These are phyloP conservation scores for Pasiphila rectangulata DNA, from an alignment of 2,888 invertebrate species.

Conservation along the genomic window DNA sequence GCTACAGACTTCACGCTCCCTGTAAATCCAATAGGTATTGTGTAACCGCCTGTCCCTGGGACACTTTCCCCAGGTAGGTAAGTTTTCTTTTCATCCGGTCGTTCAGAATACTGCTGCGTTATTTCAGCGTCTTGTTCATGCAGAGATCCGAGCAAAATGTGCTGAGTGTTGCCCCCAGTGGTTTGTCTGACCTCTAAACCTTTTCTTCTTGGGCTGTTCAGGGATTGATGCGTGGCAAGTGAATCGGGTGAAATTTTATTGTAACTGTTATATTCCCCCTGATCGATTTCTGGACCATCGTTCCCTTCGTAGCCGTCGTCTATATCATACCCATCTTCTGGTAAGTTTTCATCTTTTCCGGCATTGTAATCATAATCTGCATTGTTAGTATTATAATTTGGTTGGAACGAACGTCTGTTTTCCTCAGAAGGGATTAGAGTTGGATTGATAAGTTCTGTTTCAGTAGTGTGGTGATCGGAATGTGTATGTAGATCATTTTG, in stretches of 20 bases:
- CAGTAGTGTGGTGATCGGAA: constrained; percentile 61
- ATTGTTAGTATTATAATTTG: constrained; percentile 46
- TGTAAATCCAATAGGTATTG: constrained; percentile 84
- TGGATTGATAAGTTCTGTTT: constrained; percentile 35
- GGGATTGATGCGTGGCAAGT: constrained; percentile 58
- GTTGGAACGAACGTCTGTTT: constrained; percentile 61
- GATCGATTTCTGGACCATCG: constrained; percentile 71
- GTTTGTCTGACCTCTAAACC: constrained; percentile 69
- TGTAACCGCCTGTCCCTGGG: constrained; percentile 84
- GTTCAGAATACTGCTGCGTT: constrained; percentile 79
- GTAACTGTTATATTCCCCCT: constrained; percentile 82
- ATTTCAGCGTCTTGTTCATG: constrained; percentile 82
- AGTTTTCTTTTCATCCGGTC: constrained; percentile 78
- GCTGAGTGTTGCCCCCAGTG: constrained; percentile 82
- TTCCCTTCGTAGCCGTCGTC: constrained; percentile 65
- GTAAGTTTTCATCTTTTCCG: constrained; percentile 58
- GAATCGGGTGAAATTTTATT: constrained; percentile 75
- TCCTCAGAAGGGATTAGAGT: constrained; percentile 47
- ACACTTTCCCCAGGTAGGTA: constrained; percentile 84
- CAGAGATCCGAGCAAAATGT: constrained; percentile 81
- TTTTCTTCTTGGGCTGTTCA: constrained; percentile 54
- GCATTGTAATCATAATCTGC: constrained; percentile 64
- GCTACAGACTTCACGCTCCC: constrained; percentile 85
- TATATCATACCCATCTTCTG: constrained; percentile 65
- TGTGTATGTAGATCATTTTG: constrained; percentile 53